A percentile compares a stretch with the other conserved stretches of the same genome.
Evolutionary conservation across 1,140 invertebrate genomes (phyloP).

Genomic region (Drosophila athabasca): DNA sequence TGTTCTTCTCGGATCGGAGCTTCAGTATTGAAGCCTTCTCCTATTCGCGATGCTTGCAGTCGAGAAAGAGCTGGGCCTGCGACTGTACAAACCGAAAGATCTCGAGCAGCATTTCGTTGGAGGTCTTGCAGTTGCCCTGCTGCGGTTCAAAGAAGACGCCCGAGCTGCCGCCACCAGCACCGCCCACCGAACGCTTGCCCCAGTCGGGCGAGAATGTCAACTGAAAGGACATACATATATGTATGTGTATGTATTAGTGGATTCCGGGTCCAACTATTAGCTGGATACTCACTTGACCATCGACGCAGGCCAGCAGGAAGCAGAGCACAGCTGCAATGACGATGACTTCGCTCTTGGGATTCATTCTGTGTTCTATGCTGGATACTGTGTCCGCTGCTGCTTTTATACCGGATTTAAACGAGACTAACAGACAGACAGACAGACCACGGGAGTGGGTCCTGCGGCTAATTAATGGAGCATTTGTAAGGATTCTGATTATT

Average conservation of each 20-base stretch:
- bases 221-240: slow-evolving; percentile 20
- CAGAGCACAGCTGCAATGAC: slow-evolving; percentile 59
- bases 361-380: slow-evolving; percentile 54
- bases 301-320: slow-evolving; percentile 64
- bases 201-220: slow-evolving; percentile 82
- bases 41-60: slow-evolving; percentile 81
- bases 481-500: slow-evolving; percentile 48
- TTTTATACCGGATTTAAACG: slow-evolving; percentile 50
- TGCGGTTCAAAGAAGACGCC: slow-evolving; percentile 63
- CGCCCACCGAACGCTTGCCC: slow-evolving; percentile 76
- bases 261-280: not conserved
- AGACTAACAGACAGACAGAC: too few species aligned
- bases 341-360: slow-evolving; percentile 64
- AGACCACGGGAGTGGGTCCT: not conserved
- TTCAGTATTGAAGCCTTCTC: not conserved
- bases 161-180: slow-evolving; percentile 34
- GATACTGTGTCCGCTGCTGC: not conserved
- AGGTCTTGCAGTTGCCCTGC: slow-evolving; percentile 74
- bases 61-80: slow-evolving; percentile 75
- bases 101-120: slow-evolving; percentile 79
- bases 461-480: slow-evolving; percentile 42
- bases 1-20: slow-evolving; percentile 24
- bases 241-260: not conserved
- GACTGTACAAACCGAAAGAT: slow-evolving; percentile 80
- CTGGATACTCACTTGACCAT: slow-evolving; percentile 61